Evolutionary conservation across 2,888 invertebrate species (phyloP).

Genomic region (Torymus tubicola): DNA sequence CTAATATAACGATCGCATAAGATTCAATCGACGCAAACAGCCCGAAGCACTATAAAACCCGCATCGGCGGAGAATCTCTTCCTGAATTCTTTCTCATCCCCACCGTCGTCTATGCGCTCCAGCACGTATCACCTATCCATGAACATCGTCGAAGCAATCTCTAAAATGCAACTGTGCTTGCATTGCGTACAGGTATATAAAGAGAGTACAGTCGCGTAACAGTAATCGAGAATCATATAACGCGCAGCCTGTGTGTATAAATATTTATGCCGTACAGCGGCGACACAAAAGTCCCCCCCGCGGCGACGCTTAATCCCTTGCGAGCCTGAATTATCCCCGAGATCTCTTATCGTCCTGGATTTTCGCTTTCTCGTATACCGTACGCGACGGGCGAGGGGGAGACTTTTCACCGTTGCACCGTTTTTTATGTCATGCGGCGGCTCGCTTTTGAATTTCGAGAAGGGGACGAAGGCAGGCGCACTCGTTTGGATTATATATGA

Average conservation of each 20-base stretch:
- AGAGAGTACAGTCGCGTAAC: neutral
- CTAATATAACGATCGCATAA: no score
- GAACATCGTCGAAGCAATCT: conserved; percentile 3
- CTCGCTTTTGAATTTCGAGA: no score
- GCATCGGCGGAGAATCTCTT: no score
- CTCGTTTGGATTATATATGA: no score
- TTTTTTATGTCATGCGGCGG: neutral
- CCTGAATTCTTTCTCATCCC: no score
- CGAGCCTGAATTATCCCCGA: conserved; percentile 25
- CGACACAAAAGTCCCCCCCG: neutral
- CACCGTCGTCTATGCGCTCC: no score
- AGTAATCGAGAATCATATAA: no score
- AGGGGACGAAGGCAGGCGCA: no score
- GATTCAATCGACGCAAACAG: no score
- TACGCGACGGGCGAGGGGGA: no score
- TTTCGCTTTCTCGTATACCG: neutral
- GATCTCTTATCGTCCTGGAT: conserved; percentile 21
- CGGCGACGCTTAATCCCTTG: neutral
- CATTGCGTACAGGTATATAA: neutral
- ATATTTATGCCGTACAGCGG: conserved; percentile 25
- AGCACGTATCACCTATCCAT: neutral
- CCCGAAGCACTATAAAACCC: no score
- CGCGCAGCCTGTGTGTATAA: neutral
- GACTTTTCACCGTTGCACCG: neutral
- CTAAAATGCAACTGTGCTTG: neutral